Evolutionary conservation across 2,113 vertebrate species (phyloP).

Genomic region (Blennius ocellaris): DNA sequence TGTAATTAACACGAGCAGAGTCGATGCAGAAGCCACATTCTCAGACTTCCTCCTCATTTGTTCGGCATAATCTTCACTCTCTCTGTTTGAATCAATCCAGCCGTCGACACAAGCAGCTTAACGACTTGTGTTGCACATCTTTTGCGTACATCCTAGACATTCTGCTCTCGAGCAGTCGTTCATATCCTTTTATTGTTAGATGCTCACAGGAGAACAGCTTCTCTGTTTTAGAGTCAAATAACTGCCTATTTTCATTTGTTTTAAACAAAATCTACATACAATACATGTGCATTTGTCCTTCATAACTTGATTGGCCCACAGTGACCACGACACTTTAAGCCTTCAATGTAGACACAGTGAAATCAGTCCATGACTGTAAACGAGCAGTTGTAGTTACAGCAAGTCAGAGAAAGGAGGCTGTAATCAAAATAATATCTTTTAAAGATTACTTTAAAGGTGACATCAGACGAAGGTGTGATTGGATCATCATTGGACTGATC

Average conservation of each 20-base stretch:
- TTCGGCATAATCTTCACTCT: not conserved
- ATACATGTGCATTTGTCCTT: not conserved
- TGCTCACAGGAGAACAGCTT: not conserved
- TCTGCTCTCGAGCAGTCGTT: too few species aligned
- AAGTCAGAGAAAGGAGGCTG: not conserved
- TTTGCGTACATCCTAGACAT: not conserved
- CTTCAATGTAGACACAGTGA: not conserved
- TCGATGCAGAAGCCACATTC: not conserved
- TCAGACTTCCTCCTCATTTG: not conserved
- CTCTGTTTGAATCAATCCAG: not conserved
- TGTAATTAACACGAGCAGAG: constrained; percentile 25
- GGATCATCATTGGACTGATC: not conserved
- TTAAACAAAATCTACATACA: not conserved
- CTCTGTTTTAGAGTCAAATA: too few species aligned
- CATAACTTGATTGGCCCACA: not conserved
- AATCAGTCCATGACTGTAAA: constrained; percentile 23
- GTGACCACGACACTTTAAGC: not conserved
- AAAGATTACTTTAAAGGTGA: not conserved
- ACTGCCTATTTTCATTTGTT: not conserved
- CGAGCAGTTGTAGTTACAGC: not conserved
- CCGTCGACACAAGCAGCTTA: not conserved
- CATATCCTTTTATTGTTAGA: too few species aligned
- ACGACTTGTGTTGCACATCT: not conserved
- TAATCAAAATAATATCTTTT: not conserved
- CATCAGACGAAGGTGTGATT: not conserved